Conservation (phyloP, 2,888 invertebrate genomes). For the Ischnura elegans region DNA sequence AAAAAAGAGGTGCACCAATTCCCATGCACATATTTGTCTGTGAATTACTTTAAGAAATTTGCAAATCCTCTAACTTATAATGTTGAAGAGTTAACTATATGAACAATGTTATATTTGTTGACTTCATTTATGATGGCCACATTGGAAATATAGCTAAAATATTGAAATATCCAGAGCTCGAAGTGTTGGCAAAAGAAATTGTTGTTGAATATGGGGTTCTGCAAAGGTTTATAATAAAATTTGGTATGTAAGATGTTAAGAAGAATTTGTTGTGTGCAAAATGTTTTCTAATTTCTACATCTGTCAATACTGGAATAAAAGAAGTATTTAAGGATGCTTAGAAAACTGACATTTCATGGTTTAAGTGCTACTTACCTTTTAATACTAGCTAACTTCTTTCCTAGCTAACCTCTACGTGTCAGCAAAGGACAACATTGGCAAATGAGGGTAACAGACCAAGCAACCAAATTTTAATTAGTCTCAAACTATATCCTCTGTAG, state of each 20-base stretch:
- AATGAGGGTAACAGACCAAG: too few species aligned
- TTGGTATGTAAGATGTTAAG: constrained; percentile 31
- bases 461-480: too few species aligned
- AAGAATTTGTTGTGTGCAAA: background rate
- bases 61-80: background rate
- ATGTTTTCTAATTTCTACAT: background rate
- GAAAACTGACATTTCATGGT: background rate
- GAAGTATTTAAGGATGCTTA: background rate
- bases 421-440: too few species aligned
- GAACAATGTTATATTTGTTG: constrained; percentile 2
- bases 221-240: constrained; percentile 18
- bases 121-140: background rate
- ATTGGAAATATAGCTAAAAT: background rate
- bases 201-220: constrained; percentile 14
- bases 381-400: background rate
- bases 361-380: background rate
- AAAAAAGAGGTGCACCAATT: background rate
- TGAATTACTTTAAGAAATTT: background rate
- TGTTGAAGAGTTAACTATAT: background rate
- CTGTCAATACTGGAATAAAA: constrained; percentile 18
- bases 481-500: too few species aligned
- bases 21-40: background rate
- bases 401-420: background rate
- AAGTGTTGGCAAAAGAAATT: background rate
- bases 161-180: background rate